Evolutionary conservation across 2,113 vertebrate species (phyloP).

Genomic region (Zosterops japonicus): DNA sequence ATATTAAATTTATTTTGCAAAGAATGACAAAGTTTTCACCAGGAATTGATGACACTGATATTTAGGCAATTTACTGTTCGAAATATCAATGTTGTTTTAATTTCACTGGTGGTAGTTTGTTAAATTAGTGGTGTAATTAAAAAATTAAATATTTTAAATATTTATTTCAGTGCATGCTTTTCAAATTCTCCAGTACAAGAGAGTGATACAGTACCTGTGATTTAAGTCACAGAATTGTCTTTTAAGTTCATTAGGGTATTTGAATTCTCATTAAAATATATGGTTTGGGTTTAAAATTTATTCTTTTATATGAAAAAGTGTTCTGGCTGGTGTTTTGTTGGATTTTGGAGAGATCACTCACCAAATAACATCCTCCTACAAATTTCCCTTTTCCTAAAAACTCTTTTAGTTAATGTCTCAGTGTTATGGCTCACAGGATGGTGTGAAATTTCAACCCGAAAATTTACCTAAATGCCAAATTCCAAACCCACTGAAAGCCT

Average conservation of each 20-base stretch:
- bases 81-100: not conserved
- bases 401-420: not conserved
- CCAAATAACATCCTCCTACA: not conserved
- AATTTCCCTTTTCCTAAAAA: not conserved
- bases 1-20: not conserved
- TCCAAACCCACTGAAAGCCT: not conserved
- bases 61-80: not conserved
- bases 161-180: not conserved
- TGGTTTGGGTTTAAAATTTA: not conserved
- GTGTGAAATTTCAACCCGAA: not conserved
- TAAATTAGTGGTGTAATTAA: not conserved
- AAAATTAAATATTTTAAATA: not conserved
- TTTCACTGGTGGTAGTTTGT: not conserved
- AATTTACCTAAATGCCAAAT: not conserved
- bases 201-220: not conserved
- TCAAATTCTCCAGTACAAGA: not conserved
- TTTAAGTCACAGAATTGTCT: not conserved
- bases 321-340: not conserved
- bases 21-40: not conserved
- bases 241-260: not conserved
- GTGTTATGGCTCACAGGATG: accelerated
- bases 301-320: not conserved
- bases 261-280: not conserved
- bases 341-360: not conserved
- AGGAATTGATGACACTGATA: not conserved